Evolutionary conservation across 2,888 invertebrate species (phyloP).

Genomic region (Xanthorhoe spadicearia): DNA sequence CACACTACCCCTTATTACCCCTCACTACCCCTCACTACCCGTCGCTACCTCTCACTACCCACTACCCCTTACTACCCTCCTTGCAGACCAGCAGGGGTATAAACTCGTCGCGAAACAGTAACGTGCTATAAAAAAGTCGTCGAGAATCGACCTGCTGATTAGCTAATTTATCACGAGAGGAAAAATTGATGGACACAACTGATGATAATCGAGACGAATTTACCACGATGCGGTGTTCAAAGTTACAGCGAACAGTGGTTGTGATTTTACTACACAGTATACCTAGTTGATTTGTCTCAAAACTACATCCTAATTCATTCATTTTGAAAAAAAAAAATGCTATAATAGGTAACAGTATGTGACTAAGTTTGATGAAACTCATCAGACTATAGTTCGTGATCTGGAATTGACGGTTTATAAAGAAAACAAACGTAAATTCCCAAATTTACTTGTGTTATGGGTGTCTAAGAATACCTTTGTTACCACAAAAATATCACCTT

Average conservation of each 20-base stretch:
- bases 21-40: no score
- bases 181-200: neutral
- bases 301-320: neutral
- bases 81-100: no score
- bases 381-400: neutral
- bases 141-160: no score
- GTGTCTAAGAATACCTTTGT: neutral
- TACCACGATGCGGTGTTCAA: neutral
- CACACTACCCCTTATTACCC: no score
- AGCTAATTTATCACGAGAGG: neutral
- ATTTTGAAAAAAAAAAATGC: neutral
- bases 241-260: conserved; percentile 14
- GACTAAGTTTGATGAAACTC: neutral
- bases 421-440: neutral
- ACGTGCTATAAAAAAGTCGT: no score
- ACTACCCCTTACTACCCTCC: no score
- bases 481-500: neutral
- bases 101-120: no score
- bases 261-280: conserved; percentile 10
- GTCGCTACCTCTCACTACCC: no score
- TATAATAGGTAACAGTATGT: neutral
- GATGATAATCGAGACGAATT: neutral
- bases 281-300: conserved; percentile 1
- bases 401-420: neutral
- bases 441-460: neutral